Evolutionary conservation across 2,797 vertebrate genomes (phyloP).

Genomic region (Falco cherrug): DNA sequence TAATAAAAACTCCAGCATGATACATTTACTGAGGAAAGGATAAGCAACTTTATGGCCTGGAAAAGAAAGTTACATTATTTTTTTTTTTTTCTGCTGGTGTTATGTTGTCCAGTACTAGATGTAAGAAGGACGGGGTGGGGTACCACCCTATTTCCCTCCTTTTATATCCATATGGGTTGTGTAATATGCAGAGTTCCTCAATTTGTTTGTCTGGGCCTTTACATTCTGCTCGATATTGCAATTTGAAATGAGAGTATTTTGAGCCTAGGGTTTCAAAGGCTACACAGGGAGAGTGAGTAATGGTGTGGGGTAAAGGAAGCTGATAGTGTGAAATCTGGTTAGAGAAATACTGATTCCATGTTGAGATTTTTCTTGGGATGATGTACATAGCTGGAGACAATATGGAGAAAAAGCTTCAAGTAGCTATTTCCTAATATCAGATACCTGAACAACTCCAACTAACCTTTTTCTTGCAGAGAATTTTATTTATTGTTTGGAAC

Average conservation of each 20-base stretch:
- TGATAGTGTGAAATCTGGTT: background rate
- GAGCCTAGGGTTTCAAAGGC: background rate
- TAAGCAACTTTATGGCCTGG: background rate
- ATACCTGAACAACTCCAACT: background rate
- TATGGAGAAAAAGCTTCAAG: background rate
- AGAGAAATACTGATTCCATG: background rate
- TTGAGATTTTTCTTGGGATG: background rate
- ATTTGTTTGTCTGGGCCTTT: background rate
- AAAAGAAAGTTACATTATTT: background rate
- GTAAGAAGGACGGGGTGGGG: background rate
- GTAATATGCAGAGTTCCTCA: background rate
- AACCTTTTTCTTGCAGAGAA: background rate
- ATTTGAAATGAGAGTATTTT: background rate
- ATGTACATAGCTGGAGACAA: background rate
- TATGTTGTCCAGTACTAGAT: background rate
- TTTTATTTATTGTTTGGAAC: background rate
- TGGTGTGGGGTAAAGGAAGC: background rate
- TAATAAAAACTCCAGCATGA: background rate
- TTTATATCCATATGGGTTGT: background rate
- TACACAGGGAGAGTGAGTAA: background rate
- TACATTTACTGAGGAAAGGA: background rate
- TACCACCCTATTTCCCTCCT: background rate
- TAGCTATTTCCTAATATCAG: background rate
- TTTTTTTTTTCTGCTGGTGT: background rate
- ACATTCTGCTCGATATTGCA: background rate